Evolutionary conservation across 1,140 invertebrate species (phyloP).

Genomic region (Callitettix versicolor): DNA sequence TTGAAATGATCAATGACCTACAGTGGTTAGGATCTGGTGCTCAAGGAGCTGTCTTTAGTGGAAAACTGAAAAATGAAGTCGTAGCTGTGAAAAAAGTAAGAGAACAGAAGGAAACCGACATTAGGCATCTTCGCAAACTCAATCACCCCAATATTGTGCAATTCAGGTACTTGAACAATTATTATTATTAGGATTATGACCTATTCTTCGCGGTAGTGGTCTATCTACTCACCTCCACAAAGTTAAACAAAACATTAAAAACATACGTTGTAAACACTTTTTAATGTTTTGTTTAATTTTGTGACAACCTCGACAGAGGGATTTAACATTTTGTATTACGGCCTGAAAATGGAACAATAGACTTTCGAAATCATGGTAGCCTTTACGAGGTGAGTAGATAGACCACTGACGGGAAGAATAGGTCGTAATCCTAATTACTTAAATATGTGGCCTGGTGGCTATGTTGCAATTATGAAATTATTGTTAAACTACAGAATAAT

Average conservation of each 20-base stretch:
- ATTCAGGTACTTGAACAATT: conserved; percentile 61
- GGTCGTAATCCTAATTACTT: no score
- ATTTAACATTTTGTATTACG: no score
- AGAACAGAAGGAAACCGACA: conserved; percentile 89
- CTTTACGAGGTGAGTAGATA: no score
- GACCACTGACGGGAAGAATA: no score
- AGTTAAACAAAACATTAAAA: no score
- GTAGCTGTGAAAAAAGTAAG: conserved; percentile 95
- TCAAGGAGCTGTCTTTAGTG: conserved; percentile 91
- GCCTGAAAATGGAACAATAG: no score
- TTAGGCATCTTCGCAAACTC: conserved; percentile 84
- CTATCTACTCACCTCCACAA: no score
- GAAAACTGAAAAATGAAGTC: conserved; percentile 66
- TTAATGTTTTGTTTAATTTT: neutral
- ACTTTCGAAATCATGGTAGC: no score
- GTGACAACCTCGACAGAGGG: no score
- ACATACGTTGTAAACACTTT: neutral
- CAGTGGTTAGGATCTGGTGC: conserved; percentile 91
- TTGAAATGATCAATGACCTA: conserved; percentile 83
- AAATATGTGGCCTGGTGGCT: no score
- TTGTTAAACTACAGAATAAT: conserved; percentile 13
- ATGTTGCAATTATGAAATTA: neutral
- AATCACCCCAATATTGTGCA: conserved; percentile 95
- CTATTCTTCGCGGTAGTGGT: no score
- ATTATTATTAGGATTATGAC: no score